These are phyloP conservation scores for Nephotettix cincticeps DNA, from an alignment of 1,140 invertebrate species.

Conservation along the genomic window DNA sequence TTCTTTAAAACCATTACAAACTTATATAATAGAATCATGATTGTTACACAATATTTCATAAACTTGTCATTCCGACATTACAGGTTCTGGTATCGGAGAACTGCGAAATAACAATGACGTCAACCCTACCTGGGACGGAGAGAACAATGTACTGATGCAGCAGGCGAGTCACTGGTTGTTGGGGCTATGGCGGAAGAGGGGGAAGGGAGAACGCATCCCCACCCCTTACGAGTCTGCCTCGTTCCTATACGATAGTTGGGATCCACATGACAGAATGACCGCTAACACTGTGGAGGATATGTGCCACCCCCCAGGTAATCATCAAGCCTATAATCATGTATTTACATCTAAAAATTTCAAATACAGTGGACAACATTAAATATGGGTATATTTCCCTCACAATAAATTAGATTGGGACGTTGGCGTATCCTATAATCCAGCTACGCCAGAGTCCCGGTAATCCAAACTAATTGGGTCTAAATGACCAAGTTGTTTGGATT, in stretches of 20 bases:
- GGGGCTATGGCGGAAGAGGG: not conserved
- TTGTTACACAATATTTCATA: no score
- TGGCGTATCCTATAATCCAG: no score
- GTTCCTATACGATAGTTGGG: not conserved
- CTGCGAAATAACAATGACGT: conserved; percentile 86
- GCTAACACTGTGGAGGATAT: conserved; percentile 44
- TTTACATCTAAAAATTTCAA: no score
- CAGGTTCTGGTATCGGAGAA: conserved; percentile 73
- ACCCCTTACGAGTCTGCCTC: not conserved
- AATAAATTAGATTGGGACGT: no score
- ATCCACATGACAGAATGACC: not conserved
- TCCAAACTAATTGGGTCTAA: no score
- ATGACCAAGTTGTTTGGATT: no score
- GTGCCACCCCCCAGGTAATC: conserved; percentile 46
- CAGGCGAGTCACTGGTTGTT: conserved; percentile 86
- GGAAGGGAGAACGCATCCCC: not conserved
- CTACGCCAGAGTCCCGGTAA: no score
- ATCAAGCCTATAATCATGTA: no score
- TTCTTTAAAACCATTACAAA: no score
- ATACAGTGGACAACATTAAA: no score
- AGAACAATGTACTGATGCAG: conserved; percentile 91
- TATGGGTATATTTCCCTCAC: no score
- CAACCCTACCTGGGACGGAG: conserved; percentile 91
- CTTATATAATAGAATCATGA: no score
- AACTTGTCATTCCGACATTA: conserved; percentile 37